Conservation (phyloP, 2,797 vertebrate species). For the Telmatherina bonti region DNA sequence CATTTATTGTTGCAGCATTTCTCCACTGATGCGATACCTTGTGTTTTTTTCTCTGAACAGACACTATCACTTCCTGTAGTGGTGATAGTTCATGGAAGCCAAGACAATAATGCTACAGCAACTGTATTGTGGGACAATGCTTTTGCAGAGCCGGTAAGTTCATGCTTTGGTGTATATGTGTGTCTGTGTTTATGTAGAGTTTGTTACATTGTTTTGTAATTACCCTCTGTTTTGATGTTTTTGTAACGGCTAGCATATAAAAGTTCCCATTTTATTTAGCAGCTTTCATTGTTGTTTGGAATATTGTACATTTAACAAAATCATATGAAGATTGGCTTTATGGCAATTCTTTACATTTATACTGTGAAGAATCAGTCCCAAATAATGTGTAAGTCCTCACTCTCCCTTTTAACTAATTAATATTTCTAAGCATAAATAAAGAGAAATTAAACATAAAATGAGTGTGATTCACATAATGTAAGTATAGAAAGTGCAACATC, state of each 20-base stretch:
- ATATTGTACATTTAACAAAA: background rate
- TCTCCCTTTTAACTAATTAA: background rate
- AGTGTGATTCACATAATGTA: background rate
- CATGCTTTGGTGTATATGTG: background rate
- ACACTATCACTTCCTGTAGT: slow-evolving; percentile 96
- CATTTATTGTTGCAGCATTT: slow-evolving; percentile 4
- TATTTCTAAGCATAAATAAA: background rate
- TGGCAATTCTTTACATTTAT: too few relatives aligned
- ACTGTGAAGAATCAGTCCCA: background rate
- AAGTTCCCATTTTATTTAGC: background rate
- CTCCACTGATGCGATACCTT: background rate
- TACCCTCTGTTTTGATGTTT: background rate
- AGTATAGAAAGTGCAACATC: background rate
- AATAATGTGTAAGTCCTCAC: background rate
- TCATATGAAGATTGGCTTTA: too few relatives aligned
- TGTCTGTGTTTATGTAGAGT: background rate
- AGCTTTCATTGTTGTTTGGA: background rate
- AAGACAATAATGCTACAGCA: slow-evolving; percentile 97
- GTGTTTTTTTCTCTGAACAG: slow-evolving; percentile 70
- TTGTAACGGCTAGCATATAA: background rate
- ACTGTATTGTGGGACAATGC: slow-evolving; percentile 98
- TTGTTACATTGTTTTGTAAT: background rate
- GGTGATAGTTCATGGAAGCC: slow-evolving; percentile 97
- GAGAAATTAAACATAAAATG: background rate
- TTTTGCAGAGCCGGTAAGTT: slow-evolving; percentile 94